A percentile compares a stretch with the other conserved stretches of the same genome.
phyloP scores from a whole-genome alignment of 2,797 vertebrate genomes.

The Rhinoraja longicauda region DNA sequence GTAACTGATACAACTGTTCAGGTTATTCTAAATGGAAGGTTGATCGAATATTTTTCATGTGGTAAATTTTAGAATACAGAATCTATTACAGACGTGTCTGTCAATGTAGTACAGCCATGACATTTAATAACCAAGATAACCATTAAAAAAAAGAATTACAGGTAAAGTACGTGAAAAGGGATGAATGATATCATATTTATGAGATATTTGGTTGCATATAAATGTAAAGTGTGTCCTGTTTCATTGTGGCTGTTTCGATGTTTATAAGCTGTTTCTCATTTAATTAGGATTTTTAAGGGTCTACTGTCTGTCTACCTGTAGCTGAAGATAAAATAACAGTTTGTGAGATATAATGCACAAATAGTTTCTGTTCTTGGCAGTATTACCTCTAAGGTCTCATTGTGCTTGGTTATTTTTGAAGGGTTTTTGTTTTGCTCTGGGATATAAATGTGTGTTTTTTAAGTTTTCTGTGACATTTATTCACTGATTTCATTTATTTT shows the following conservation, averaged over 20 bases:
- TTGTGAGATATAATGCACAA: not conserved
- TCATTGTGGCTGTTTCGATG: not conserved
- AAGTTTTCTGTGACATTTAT: slow-evolving; percentile 62
- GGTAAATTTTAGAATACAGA: not conserved
- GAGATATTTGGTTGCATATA: not conserved
- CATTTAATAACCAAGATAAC: not conserved
- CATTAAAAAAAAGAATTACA: not conserved
- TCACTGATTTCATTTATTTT: slow-evolving; percentile 55
- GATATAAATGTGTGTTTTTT: slow-evolving; percentile 55
- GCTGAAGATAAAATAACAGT: not conserved
- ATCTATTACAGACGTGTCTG: not conserved
- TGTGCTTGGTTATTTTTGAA: slow-evolving; percentile 63
- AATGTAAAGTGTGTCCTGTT: not conserved
- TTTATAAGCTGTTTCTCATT: not conserved
- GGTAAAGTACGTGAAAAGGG: not conserved
- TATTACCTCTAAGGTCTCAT: not conserved
- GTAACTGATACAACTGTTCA: not conserved
- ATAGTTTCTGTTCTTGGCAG: not conserved
- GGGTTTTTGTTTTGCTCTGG: slow-evolving; percentile 53
- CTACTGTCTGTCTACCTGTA: no score
- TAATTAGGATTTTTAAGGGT: not conserved
- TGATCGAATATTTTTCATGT: not conserved
- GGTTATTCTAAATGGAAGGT: not conserved
- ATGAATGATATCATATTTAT: not conserved
- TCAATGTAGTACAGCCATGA: not conserved